phyloP scores from a whole-genome alignment of 2,888 invertebrate genomes.

The Galeopsomyia nigrocyanea region DNA sequence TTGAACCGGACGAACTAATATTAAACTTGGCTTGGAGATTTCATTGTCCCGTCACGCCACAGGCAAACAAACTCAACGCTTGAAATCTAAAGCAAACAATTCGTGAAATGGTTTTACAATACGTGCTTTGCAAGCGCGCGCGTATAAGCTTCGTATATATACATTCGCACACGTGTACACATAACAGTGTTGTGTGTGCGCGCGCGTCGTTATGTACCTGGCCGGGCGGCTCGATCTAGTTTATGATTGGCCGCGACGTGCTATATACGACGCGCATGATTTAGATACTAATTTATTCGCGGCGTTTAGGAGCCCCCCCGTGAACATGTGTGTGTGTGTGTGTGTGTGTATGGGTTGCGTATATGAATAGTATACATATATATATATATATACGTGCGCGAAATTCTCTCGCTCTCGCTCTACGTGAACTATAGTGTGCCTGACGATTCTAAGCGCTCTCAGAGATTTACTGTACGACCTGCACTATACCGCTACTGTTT shows the following conservation, averaged over 20 bases:
- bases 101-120: conserved; percentile 34
- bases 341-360: background rate
- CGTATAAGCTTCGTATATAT: background rate
- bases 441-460: no score
- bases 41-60: conserved; percentile 37
- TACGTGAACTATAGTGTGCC: no score
- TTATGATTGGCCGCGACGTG: conserved; percentile 21
- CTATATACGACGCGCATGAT: conserved; percentile 22
- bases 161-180: background rate
- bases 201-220: conserved; percentile 8
- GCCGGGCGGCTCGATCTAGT: conserved; percentile 20
- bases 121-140: background rate
- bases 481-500: no score
- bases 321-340: background rate
- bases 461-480: no score
- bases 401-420: background rate
- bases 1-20: conserved; percentile 52
- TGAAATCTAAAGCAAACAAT: conserved; percentile 33
- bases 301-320: background rate
- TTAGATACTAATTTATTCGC: conserved; percentile 41
- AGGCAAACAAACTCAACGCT: conserved; percentile 24
- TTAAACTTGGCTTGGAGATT: conserved; percentile 48
- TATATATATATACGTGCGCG: background rate
- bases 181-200: background rate
- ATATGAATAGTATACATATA: background rate